Conservation (phyloP, 1,140 invertebrate genomes). For the Macrotrachela quadricornifera region DNA sequence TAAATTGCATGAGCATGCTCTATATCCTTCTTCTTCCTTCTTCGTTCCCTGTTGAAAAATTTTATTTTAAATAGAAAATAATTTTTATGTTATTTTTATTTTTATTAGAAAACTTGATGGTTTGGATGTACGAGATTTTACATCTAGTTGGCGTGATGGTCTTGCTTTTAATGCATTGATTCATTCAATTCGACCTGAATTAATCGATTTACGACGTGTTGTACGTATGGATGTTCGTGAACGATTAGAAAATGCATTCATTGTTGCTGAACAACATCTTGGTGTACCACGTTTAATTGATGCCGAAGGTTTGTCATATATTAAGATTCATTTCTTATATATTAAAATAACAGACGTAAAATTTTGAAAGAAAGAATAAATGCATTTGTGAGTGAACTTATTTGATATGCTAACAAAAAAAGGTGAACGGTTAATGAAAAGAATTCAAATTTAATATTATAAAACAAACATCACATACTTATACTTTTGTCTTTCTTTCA, state of each 20-base stretch:
- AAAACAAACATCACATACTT: too few species aligned
- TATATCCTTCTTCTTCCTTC: too few species aligned
- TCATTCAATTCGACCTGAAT: constrained; percentile 74
- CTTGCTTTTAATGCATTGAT: constrained; percentile 90
- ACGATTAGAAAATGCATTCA: constrained; percentile 82
- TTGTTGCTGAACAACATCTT: constrained; percentile 67
- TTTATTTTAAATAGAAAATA: too few species aligned
- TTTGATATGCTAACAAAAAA: constrained; percentile 3
- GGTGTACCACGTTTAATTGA: constrained; percentile 63
- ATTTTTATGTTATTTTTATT: too few species aligned
- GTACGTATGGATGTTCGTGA: constrained; percentile 56
- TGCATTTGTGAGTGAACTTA: not conserved
- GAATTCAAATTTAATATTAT: not conserved
- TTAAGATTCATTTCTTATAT: not conserved
- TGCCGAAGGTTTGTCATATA: constrained; percentile 45
- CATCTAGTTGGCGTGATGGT: constrained; percentile 76
- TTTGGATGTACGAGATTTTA: constrained; percentile 54
- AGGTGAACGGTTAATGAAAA: not conserved
- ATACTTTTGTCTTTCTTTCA: too few species aligned
- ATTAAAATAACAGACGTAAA: too few species aligned
- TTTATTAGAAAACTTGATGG: constrained; percentile 17
- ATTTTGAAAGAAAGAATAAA: not conserved
- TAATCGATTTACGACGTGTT: constrained; percentile 60
- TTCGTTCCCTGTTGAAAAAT: too few species aligned
- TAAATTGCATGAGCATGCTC: too few species aligned